Evolutionary conservation across 2,888 invertebrate genomes (phyloP), one percentile per base, ranked within the genome.

Genomic region (Bellardia pandia): DNA sequence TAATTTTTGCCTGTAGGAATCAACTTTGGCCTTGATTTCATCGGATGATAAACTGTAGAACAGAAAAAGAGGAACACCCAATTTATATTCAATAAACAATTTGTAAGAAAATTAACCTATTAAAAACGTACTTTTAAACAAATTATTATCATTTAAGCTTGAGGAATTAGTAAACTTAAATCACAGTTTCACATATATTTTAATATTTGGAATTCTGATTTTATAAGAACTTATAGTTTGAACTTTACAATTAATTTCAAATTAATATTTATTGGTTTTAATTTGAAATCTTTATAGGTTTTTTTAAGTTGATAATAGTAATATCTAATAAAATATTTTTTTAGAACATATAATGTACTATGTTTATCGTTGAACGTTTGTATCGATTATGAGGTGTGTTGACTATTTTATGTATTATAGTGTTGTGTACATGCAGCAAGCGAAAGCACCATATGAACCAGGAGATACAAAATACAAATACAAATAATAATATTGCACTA

Each of bases 11-110:
- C 99, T 95, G 94, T 98, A 99, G 77, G 97, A 96, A 84, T 96
- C 96, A 89, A 99, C 97, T 92, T 98, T 98, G 91, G 95, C 95
- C 89, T 96, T 96, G 88, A 99, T 97, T 92, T 98, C 98, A 91
- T 97, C 97, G 91, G 96, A 95, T 75, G 96, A 95, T 93, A 97
- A 97, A 94, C 98, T 98, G 94, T 91, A 95, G 94, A 94, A 33
- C 40, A 66, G n/a, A 85, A 45, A 81, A 42, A 66, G 2, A 7
- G 42, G 14, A 60, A 5, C 5, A 42, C 60, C 16, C 4, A 40
- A 30, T 42, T 64, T 80, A 8, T 33, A 85, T n/a, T 74, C 30
- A 45, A 72, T n/a, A 23, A 42, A 71, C 62, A 48, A 45, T 37
- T 11, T n/a, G 33, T 40, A 13, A 64, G 23, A 11, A 5, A 7